Percentiles rank a stretch among this genome's conserved stretches.
Evolutionary conservation across 2,113 vertebrate genomes (phyloP).

Genomic region (Geococcyx californianus): DNA sequence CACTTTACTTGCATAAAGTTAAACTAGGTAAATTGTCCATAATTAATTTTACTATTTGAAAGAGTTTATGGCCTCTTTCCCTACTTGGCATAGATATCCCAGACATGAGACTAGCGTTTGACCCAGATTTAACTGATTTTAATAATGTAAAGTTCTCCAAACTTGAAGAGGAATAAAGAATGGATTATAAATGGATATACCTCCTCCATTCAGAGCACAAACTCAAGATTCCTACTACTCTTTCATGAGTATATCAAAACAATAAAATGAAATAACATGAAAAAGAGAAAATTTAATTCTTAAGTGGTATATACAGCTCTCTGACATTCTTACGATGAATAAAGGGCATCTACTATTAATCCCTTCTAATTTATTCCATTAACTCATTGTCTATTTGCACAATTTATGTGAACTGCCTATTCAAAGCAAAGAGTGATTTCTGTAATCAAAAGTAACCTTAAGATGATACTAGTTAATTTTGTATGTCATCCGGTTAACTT

Average conservation of each 20-base stretch:
- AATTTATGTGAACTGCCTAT: not conserved
- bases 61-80: not conserved
- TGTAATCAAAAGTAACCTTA: slow-evolving; percentile 18
- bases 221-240: not conserved
- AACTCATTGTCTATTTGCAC: slow-evolving; percentile 17
- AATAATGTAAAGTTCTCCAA: not conserved
- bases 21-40: not conserved
- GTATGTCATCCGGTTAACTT: slow-evolving; percentile 17
- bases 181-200: not conserved
- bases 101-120: rapidly evolving
- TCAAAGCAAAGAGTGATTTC: slow-evolving; percentile 27
- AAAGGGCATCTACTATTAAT: slow-evolving; percentile 26
- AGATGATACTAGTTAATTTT: not conserved
- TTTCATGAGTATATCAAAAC: not conserved
- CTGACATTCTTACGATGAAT: slow-evolving; percentile 28
- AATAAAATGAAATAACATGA: not conserved
- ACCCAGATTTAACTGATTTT: not conserved
- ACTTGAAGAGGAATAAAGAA: not conserved
- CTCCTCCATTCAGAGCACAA: not conserved
- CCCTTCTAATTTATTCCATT: slow-evolving; percentile 55
- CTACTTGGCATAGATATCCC: not conserved
- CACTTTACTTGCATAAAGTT: not conserved
- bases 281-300: not conserved
- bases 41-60: not conserved
- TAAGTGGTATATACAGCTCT: slow-evolving; percentile 5